These are phyloP conservation scores for Brenthis ino DNA, from an alignment of 2,888 invertebrate species.

Conservation along the genomic window DNA sequence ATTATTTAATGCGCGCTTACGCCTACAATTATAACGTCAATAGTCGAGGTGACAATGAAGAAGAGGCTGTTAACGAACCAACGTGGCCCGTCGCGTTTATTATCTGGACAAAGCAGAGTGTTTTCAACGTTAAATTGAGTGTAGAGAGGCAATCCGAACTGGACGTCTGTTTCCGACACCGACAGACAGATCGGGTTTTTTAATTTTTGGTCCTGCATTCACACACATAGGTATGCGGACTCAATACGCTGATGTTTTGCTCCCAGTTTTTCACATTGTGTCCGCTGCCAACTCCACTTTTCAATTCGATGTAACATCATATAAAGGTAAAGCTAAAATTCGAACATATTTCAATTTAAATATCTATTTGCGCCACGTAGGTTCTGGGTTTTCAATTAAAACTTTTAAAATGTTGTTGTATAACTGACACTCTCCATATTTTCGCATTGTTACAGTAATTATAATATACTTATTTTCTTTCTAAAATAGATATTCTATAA, in stretches of 20 bases:
- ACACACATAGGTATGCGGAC: slow-evolving; percentile 26
- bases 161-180: slow-evolving; percentile 72
- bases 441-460: no score
- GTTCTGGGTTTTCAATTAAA: slow-evolving; percentile 7
- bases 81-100: slow-evolving; percentile 46
- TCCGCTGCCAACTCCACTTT: slow-evolving; percentile 30
- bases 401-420: not conserved
- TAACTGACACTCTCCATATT: no score
- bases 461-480: no score
- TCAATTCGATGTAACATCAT: slow-evolving; percentile 29
- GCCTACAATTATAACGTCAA: slow-evolving; percentile 32
- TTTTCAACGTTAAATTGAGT: slow-evolving; percentile 68
- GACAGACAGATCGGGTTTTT: slow-evolving; percentile 65
- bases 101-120: slow-evolving; percentile 77
- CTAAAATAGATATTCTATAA: no score
- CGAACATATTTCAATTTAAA: slow-evolving; percentile 4
- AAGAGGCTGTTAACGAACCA: slow-evolving; percentile 41
- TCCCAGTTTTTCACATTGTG: slow-evolving; percentile 30
- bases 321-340: slow-evolving; percentile 23
- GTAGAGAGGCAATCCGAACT: slow-evolving; percentile 74
- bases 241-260: slow-evolving; percentile 25
- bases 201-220: slow-evolving; percentile 67
- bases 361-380: slow-evolving; percentile 6
- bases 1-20: slow-evolving; percentile 16
- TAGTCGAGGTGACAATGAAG: slow-evolving; percentile 39